phyloP scores from a whole-genome alignment of 2,113 vertebrate genomes.

The Anas platyrhynchos region DNA sequence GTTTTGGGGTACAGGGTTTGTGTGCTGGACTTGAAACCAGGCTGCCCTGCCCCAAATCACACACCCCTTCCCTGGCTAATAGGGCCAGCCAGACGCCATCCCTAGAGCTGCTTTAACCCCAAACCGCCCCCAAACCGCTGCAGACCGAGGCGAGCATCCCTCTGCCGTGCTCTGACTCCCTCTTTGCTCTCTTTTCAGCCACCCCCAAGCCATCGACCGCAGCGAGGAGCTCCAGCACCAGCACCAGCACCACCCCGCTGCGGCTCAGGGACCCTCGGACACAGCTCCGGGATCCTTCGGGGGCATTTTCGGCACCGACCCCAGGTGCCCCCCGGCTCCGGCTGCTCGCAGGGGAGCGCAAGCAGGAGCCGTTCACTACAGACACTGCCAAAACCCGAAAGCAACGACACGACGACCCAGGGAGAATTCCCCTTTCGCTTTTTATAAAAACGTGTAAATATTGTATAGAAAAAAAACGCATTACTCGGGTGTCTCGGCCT shows the following conservation, averaged over 20 bases:
- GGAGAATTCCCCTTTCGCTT: not conserved
- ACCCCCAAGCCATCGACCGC: rapidly evolving
- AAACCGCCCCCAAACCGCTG: rapidly evolving
- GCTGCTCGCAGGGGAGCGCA: rapidly evolving
- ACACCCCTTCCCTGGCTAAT: rapidly evolving
- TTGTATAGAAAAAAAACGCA: not conserved
- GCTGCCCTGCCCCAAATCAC: not conserved
- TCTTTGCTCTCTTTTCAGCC: conserved; percentile 8
- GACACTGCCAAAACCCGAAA: not conserved
- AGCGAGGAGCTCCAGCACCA: too few species aligned
- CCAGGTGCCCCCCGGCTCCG: rapidly evolving
- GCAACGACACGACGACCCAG: rapidly evolving
- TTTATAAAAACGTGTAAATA: not conserved
- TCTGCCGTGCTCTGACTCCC: rapidly evolving
- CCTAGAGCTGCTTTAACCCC: not conserved
- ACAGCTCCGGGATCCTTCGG: not conserved
- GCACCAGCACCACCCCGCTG: rapidly evolving
- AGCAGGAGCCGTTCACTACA: not conserved
- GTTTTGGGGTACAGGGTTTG: not conserved
- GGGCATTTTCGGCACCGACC: rapidly evolving
- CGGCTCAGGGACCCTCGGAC: rapidly evolving
- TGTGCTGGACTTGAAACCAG: not conserved
- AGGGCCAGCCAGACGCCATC: not conserved
- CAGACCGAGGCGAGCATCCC: too few species aligned
- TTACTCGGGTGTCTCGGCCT: rapidly evolving